Evolutionary conservation across 2,888 invertebrate species (phyloP).

Genomic region (Tenthredo livida): DNA sequence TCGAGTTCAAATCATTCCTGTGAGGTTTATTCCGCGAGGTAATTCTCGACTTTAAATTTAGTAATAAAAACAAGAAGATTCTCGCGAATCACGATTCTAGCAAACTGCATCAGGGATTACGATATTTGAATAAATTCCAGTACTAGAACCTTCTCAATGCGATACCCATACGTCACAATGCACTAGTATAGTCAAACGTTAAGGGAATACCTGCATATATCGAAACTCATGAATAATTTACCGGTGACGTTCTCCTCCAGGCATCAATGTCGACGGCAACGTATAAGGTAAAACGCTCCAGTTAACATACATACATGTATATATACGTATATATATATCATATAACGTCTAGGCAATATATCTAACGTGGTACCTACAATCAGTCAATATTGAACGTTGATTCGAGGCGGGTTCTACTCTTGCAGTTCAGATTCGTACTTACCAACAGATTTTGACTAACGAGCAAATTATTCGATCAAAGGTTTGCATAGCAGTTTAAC

Average conservation of each 20-base stretch:
- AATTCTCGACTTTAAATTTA: background rate
- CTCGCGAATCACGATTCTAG: background rate
- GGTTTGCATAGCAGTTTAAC: background rate
- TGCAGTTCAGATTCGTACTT: background rate
- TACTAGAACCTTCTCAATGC: background rate
- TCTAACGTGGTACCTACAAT: slow-evolving; percentile 28
- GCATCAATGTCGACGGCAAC: slow-evolving; percentile 21
- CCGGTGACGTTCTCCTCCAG: background rate
- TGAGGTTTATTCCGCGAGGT: background rate
- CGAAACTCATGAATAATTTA: slow-evolving; percentile 49
- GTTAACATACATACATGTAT: slow-evolving; percentile 23
- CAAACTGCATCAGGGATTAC: background rate
- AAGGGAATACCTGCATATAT: slow-evolving; percentile 34
- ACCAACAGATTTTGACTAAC: slow-evolving; percentile 26
- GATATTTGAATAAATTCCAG: background rate
- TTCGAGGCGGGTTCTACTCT: slow-evolving; percentile 5
- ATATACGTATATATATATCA: background rate
- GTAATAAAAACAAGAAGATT: background rate
- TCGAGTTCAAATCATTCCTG: background rate
- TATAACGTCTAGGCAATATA: background rate
- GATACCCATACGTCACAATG: background rate
- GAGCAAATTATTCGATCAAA: slow-evolving; percentile 17
- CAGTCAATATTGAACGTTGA: slow-evolving; percentile 38
- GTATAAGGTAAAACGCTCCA: slow-evolving; percentile 24
- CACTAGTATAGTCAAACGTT: slow-evolving; percentile 9